Percentiles rank a stretch among this genome's conserved stretches.
Evolutionary conservation across 2,888 invertebrate genomes (phyloP).

Genomic region (Drosophila subquinaria): DNA sequence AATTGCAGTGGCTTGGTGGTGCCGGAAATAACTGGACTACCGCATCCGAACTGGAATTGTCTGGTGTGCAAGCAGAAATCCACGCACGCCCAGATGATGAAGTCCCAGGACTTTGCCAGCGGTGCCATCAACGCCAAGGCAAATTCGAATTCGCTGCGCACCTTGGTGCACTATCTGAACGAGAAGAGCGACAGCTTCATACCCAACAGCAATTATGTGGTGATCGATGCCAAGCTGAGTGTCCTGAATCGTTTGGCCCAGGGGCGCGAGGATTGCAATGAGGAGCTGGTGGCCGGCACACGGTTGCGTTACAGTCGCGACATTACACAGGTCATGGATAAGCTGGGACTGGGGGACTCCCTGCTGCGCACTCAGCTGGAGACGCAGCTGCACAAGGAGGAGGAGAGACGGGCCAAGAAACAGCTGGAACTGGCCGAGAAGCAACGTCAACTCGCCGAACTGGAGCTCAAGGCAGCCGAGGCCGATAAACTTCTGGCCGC

Average conservation of each 20-base stretch:
- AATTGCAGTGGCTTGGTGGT: conserved; percentile 84
- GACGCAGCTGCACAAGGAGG: conserved; percentile 67
- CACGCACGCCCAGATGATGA: conserved; percentile 82
- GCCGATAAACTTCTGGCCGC: conserved; percentile 66
- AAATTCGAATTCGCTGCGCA: conserved; percentile 79
- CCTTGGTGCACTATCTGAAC: conserved; percentile 81
- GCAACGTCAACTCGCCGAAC: conserved; percentile 59
- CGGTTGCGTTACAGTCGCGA: conserved; percentile 83
- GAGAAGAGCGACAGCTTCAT: conserved; percentile 83
- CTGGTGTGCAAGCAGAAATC: conserved; percentile 87
- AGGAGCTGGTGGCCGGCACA: conserved; percentile 74
- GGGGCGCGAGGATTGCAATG: conserved; percentile 77
- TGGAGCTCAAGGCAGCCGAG: conserved; percentile 70
- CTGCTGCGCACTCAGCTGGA: conserved; percentile 82
- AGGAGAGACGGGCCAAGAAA: conserved; percentile 71
- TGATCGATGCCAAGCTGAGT: conserved; percentile 83
- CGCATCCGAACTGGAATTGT: conserved; percentile 89
- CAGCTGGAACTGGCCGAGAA: conserved; percentile 63
- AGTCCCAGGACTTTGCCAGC: conserved; percentile 83
- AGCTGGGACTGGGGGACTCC: conserved; percentile 84
- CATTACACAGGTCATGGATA: conserved; percentile 82
- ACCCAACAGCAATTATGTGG: conserved; percentile 83
- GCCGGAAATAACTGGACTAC: conserved; percentile 88
- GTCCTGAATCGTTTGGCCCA: conserved; percentile 79
- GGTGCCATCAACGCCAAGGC: conserved; percentile 84